These are phyloP conservation scores for Pimephales promelas DNA, from an alignment of 2,113 vertebrate genomes.

Conservation along the genomic window DNA sequence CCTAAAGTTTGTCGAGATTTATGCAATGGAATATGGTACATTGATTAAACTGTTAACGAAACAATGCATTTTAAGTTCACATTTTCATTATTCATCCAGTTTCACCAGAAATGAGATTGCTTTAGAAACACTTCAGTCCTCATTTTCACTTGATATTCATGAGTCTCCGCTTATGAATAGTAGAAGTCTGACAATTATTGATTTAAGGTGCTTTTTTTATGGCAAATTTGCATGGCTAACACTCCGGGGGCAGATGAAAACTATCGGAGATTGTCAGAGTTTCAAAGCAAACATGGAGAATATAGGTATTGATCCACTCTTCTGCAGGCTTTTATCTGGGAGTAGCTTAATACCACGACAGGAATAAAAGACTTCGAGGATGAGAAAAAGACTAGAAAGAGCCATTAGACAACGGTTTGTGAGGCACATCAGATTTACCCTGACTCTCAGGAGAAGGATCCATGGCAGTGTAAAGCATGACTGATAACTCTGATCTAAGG, in stretches of 20 bases:
- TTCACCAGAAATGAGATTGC: conserved; percentile 34
- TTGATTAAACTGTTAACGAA: neutral
- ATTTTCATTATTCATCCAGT: conserved; percentile 21
- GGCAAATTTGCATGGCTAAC: conserved; percentile 49
- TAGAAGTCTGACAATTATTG: conserved; percentile 55
- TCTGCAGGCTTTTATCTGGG: conserved; percentile 58
- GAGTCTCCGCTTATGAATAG: conserved; percentile 36
- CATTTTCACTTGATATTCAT: conserved; percentile 44
- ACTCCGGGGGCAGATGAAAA: conserved; percentile 27
- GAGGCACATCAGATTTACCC: conserved; percentile 44
- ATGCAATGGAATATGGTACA: neutral
- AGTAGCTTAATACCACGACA: conserved; percentile 58
- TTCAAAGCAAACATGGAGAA: conserved; percentile 60
- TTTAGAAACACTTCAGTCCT: conserved; percentile 26
- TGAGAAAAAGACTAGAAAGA: conserved; percentile 46
- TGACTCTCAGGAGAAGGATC: conserved; percentile 37
- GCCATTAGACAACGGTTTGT: conserved; percentile 50
- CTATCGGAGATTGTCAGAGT: conserved; percentile 54
- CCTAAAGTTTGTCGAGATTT: neutral
- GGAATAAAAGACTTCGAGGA: conserved; percentile 59
- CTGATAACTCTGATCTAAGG: conserved; percentile 14
- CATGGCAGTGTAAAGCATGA: conserved; percentile 25
- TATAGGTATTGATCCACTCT: conserved; percentile 61
- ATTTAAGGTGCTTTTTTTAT: conserved; percentile 49
- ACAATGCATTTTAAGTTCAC: neutral